Evolutionary conservation across 2,113 vertebrate genomes (phyloP), one percentile per base, ranked within the genome.

Genomic region (Buteo buteo): DNA sequence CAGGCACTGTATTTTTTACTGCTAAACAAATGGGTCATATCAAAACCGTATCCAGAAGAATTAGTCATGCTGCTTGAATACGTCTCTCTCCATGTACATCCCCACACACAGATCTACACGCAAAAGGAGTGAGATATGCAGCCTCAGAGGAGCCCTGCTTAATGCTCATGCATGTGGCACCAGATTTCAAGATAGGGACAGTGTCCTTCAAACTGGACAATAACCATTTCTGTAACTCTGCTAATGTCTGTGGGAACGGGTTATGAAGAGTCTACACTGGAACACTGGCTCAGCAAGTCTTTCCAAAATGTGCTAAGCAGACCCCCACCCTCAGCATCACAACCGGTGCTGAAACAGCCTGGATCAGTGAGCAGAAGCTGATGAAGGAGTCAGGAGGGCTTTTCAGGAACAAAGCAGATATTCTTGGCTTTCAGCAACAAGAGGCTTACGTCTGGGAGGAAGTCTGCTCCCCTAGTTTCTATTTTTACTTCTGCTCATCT

Each of bases 391-490:
- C 42, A 9, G 71, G 82, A 82, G 66, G 55, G 13, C 12, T 93
- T 47, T 40, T 16, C 62, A 52, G 42, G 71, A 73, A 25, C 82
- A 62, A 25, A 67, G 57, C 44, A 69, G 78, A 69, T 84, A 74
- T 85, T 82, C 22, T 20, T 47, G 94, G 90, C 87, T 71, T 38
- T 28, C 65, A 47, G 57, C 57, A 69, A 47, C 45, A 16, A 52
- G 64, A 38, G n/a, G 26, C 6, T 88, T 38, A 9, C 44, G 73
- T 47, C 82, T 88, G 79, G 25, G 62, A 96, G 94, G 92, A 96
- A 97, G 13, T 77, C 92, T 84, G 76, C 88, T 96, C 88, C 32
- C 72, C 83, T 92, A 49, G 11, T 50, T 92, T 72, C 96, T 96
- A 94, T 88, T 95, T 97, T 92, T 94, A 52, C 59, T 13, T 11